Evolutionary conservation across 1,140 invertebrate genomes (phyloP).

Genomic region (Coboldia fuscipes): DNA sequence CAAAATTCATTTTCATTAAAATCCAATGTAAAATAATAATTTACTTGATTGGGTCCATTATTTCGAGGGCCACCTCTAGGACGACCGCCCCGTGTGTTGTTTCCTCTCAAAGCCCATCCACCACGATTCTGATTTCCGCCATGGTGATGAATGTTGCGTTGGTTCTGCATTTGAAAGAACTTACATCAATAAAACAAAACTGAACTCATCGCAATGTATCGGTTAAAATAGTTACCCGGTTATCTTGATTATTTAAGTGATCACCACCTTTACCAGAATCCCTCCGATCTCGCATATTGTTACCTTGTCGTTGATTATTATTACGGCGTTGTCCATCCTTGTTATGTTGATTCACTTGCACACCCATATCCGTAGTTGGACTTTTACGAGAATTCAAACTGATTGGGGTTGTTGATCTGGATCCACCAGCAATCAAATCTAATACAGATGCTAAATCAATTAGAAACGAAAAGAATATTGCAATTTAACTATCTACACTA

Average conservation of each 20-base stretch:
- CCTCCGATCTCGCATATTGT: constrained; percentile 16
- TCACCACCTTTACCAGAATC: constrained; percentile 13
- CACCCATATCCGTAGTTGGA: constrained; percentile 61
- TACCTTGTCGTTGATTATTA: constrained; percentile 11
- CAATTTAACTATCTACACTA: no score
- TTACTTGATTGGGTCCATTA: neutral
- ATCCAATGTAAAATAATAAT: neutral
- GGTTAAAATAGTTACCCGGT: neutral
- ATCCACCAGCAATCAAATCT: constrained; percentile 51
- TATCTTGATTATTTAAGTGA: constrained; percentile 5
- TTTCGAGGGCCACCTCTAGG: neutral
- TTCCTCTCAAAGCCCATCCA: constrained; percentile 17
- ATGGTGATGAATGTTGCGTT: constrained; percentile 1
- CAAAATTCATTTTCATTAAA: neutral
- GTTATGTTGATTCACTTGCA: constrained; percentile 34
- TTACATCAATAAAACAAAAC: neutral
- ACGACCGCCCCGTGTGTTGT: constrained; percentile 7
- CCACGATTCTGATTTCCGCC: constrained; percentile 6
- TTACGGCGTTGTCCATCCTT: constrained; percentile 7
- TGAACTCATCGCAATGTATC: neutral
- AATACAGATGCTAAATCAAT: constrained; percentile 33
- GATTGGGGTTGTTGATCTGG: constrained; percentile 51
- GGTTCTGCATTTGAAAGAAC: neutral
- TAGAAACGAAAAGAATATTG: constrained; percentile 5
- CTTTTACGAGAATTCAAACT: constrained; percentile 46